Conservation (phyloP, 2,113 vertebrate genomes). For the Anser brachyrhynchus region DNA sequence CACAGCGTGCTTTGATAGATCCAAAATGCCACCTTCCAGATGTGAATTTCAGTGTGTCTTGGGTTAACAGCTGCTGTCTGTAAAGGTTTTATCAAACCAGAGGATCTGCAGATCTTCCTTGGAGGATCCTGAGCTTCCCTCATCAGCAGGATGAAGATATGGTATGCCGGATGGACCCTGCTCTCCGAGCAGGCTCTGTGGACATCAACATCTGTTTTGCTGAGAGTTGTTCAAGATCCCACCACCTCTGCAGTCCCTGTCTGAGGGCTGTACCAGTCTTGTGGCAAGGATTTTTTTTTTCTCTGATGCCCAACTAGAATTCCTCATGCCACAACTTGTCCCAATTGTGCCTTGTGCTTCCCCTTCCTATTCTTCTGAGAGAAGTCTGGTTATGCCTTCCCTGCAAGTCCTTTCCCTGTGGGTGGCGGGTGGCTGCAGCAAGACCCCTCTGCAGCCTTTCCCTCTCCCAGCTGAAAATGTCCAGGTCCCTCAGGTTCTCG, state of each 20-base stretch:
- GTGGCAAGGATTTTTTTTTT: not conserved
- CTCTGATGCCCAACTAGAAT: not conserved
- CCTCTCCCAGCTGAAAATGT: not conserved
- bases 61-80: not conserved
- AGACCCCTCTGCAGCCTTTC: not conserved
- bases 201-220: not conserved
- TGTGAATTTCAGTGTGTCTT: not conserved
- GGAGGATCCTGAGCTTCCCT: not conserved
- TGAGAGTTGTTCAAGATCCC: not conserved
- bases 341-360: not conserved
- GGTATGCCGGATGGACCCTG: not conserved
- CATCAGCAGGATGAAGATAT: not conserved
- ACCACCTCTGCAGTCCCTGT: not conserved
- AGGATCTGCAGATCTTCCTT: not conserved
- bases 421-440: not conserved
- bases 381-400: not conserved
- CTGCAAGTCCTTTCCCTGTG: not conserved
- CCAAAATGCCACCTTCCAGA: not conserved
- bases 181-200: not conserved
- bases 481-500: accelerated
- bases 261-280: not conserved
- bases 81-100: not conserved
- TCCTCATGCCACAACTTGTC: not conserved
- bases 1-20: accelerated
- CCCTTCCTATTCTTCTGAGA: not conserved